Base-by-base conservation (phyloP, 2,888 invertebrate species). In the Temnothorax ravouxi region DNA sequence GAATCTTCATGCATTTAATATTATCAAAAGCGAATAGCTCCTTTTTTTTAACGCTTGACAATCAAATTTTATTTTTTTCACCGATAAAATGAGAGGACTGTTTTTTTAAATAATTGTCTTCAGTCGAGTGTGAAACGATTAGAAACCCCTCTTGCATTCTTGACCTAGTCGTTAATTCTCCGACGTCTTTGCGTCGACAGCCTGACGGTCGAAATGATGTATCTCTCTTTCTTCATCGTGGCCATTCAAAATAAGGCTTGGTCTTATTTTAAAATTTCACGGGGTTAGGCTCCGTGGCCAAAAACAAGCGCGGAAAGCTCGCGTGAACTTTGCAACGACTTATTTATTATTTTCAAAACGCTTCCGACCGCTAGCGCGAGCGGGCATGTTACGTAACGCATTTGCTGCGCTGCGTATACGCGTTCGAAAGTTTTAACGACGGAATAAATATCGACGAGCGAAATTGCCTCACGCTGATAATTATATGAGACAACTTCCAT, bases 151-250 rank as follows among this genome's bases (percentile, higher is more conserved):
- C 84, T 64, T 69, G 69, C 80, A 87, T 84, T 88, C 91, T 87
- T 91, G 91, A 91, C 90, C 91, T 87, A 88, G 91, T 91, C 90
- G 85, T 85, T 83, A 80, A 86, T 77, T 59, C 76, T 85, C 84
- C 87, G 59, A 88, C 88, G 89, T 90, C 88, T 88, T 71, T 29
- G 56, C 64, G 83, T 72, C 84, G 82, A 88, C 86, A 67, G 84
- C 69, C 77, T 50, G 76, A 84, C 86, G 83, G 76, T 84, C 54
- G 59, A 69, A 67, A 89, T 88, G 84, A 90, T 91, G 89, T 88
- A 87, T 89, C 84, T 89, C 85, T 54, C 72, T 62, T 84, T 83
- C 77, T 77, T 64, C 54, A 25, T 21, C 47, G 21, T 50, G 29
- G 29, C 29, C 34, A 25, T 59, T 81, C 61, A 44, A 75, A 56